Evolutionary conservation across 2,888 invertebrate genomes (phyloP).

Genomic region (Yponomeuta evonymella): DNA sequence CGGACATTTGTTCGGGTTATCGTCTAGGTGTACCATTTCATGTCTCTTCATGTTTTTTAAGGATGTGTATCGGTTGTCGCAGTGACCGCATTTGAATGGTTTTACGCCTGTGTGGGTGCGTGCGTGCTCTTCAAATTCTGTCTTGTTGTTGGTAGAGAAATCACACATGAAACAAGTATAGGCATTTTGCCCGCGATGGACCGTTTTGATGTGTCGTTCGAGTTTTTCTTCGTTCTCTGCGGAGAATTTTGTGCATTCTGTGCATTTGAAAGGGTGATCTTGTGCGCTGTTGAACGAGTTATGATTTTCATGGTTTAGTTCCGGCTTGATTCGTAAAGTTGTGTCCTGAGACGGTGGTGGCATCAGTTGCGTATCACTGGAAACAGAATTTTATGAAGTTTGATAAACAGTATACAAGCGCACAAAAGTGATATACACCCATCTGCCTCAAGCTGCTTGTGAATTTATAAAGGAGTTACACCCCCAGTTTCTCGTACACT

Average conservation of each 20-base stretch:
- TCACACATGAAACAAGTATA: conserved; percentile 61
- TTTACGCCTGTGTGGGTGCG: conserved; percentile 57
- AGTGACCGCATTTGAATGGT: conserved; percentile 53
- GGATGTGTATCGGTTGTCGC: conserved; percentile 49
- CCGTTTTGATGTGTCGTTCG: conserved; percentile 42
- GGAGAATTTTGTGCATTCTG: conserved; percentile 39
- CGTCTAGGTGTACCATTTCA: conserved; percentile 45
- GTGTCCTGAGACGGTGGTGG: not conserved
- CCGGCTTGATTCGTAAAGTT: not conserved
- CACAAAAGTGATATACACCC: too few species aligned
- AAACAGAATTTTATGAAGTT: not conserved
- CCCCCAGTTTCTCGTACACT: too few species aligned
- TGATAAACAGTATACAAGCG: not conserved
- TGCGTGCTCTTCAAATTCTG: conserved; percentile 52
- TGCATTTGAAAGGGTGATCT: conserved; percentile 21
- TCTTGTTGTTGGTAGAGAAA: conserved; percentile 55
- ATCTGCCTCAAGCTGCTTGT: too few species aligned
- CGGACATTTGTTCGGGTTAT: conserved; percentile 39
- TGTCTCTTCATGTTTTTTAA: conserved; percentile 61
- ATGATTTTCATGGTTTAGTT: conserved; percentile 10
- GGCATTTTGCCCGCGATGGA: conserved; percentile 50
- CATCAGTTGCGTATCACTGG: not conserved
- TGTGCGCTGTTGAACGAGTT: not conserved
- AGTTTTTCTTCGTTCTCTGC: conserved; percentile 44
- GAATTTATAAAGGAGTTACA: too few species aligned